Percentiles rank a stretch among this genome's conserved stretches.
Conservation (phyloP, 2,797 vertebrate species). For the Pteropus rufus region DNA sequence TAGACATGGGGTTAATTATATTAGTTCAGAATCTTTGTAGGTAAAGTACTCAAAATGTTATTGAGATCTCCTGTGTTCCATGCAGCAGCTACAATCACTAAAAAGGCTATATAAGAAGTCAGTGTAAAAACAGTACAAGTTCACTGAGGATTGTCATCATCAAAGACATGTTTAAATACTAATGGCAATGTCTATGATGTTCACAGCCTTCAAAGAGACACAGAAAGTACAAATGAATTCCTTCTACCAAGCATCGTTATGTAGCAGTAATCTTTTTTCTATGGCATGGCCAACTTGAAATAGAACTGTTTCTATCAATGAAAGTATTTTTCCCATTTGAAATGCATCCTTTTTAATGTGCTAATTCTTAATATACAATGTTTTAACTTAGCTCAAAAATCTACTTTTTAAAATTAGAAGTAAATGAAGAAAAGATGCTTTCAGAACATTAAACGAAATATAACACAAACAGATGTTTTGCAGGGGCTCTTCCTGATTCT, state of each 20-base stretch:
- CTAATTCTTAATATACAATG: not conserved
- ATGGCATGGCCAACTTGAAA: not conserved
- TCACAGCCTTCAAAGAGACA: not conserved
- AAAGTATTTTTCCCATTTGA: conserved; percentile 33
- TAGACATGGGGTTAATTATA: not conserved
- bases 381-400: conserved; percentile 41
- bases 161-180: conserved; percentile 15
- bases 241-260: not conserved
- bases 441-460: conserved; percentile 16
- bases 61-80: not conserved
- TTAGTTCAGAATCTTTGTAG: conserved; percentile 17
- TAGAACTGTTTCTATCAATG: not conserved
- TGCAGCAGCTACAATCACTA: not conserved
- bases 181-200: not conserved
- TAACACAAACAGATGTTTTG: conserved; percentile 24
- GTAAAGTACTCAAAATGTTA: not conserved
- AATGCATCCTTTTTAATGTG: not conserved
- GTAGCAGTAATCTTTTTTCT: not conserved
- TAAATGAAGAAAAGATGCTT: conserved; percentile 49
- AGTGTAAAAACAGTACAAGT: not conserved
- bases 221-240: not conserved
- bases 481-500: conserved; percentile 38
- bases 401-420: conserved; percentile 28
- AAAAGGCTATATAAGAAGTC: not conserved
- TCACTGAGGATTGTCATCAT: not conserved